Conservation (phyloP, 1,140 invertebrate genomes). For the Pseudobourletiella spinata region DNA sequence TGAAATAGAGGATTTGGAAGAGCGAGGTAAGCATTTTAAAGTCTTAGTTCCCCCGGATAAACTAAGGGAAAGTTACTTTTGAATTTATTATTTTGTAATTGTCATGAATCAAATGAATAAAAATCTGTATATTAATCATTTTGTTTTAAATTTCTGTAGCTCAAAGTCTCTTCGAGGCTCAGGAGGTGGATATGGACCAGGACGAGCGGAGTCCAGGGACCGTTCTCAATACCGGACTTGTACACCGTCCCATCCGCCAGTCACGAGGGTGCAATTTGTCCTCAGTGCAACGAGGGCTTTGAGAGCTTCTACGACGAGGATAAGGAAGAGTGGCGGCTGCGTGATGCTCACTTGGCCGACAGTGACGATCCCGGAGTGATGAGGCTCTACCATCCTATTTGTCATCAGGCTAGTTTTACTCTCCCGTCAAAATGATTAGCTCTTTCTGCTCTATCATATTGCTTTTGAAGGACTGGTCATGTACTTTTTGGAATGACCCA, state of each 20-base stretch:
- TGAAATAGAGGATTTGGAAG: conserved; percentile 85
- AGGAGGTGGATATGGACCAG: conserved; percentile 40
- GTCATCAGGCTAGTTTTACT: conserved; percentile 74
- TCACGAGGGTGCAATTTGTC: conserved; percentile 57
- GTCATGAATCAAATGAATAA: too few species aligned
- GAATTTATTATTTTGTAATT: conserved; percentile 12
- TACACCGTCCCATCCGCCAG: conserved; percentile 47
- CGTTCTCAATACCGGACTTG: conserved; percentile 38
- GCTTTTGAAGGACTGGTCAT: too few species aligned
- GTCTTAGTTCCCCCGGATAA: too few species aligned
- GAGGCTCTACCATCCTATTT: conserved; percentile 80
- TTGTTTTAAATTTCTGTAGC: conserved; percentile 46
- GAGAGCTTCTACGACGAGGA: conserved; percentile 92
- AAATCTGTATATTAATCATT: conserved; percentile 11
- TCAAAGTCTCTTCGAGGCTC: conserved; percentile 78
- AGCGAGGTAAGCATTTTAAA: conserved; percentile 58
- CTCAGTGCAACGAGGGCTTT: conserved; percentile 82
- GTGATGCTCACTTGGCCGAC: conserved; percentile 60
- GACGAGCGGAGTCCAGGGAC: conserved; percentile 37
- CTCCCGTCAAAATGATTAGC: too few species aligned
- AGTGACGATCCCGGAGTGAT: conserved; percentile 46
- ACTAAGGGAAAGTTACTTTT: not conserved
- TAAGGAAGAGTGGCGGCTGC: conserved; percentile 88
- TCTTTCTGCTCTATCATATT: too few species aligned
- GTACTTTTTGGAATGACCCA: too few species aligned